Evolutionary conservation across 37 sponge, comb jelly and placozoan species (phyloP).

Genomic region (Lycopodina hypogea): DNA sequence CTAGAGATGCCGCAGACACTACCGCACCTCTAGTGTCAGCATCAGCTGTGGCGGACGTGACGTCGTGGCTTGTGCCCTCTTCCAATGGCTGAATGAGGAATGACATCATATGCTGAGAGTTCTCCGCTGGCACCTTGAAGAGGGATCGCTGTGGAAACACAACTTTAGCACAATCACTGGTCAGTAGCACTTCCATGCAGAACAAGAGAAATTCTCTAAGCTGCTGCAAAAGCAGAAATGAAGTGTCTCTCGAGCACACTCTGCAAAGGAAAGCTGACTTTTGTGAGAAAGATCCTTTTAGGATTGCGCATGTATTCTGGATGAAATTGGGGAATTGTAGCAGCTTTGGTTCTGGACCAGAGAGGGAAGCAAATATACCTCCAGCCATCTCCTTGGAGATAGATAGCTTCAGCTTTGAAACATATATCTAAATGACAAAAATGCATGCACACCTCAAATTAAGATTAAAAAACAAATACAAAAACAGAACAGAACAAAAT

Average conservation of each 20-base stretch:
- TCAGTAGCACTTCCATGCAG: constrained; percentile 7
- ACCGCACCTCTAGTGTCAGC: background rate
- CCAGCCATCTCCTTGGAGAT: constrained; percentile 8
- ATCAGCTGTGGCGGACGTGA: background rate
- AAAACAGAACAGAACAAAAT: no score
- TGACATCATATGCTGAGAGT: background rate
- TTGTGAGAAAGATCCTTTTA: constrained; percentile 37
- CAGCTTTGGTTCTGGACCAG: background rate
- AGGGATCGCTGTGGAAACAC: constrained; percentile 15
- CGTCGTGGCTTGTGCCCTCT: background rate
- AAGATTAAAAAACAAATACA: no score
- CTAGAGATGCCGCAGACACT: constrained; percentile 3
- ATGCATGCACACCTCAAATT: no score
- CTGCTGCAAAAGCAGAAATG: constrained; percentile 7
- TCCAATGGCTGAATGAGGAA: background rate
- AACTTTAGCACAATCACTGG: background rate
- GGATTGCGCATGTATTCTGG: constrained; percentile 11
- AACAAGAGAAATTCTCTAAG: constrained; percentile 6
- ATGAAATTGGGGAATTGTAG: constrained; percentile 39
- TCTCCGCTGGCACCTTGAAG: constrained; percentile 4
- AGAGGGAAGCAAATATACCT: constrained; percentile 14
- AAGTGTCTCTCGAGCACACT: background rate
- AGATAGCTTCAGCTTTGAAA: background rate
- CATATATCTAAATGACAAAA: constrained; percentile 21
- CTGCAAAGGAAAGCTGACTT: constrained; percentile 2